Base-by-base conservation (phyloP, 2,888 invertebrate genomes). In the Meganola albula region DNA sequence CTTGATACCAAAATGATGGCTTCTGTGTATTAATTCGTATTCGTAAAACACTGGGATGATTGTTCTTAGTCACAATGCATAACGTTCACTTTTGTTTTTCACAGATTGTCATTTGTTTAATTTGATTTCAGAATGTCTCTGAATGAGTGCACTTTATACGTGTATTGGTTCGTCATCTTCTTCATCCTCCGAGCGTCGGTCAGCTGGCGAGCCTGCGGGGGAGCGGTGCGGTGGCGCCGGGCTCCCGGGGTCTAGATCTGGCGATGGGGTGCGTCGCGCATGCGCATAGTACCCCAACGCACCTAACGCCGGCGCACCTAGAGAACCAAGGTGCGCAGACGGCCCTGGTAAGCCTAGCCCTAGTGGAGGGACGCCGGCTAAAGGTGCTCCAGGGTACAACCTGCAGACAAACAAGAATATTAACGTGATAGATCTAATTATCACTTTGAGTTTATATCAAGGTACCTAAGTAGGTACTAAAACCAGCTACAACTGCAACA, bases 241-340 rank as follows among this genome's bases (percentile, higher is more conserved):
- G 48, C 89, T 89, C 29, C 90, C 89, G 1, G 90, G 89, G 73
- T 90, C 89, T 13, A 69, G 87, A 74, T 89, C 90, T 10, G 78
- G 88, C 22, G 76, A 87, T 37, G 76, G 87, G 10, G 86, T 58
- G 59, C 88, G 77, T 20, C 82, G 73, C 47, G 83, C 64, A 71
- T 88, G 67, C 65, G 87, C 71, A 66, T 87, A 76, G 78, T 88
- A 72, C 57, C 83, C 73, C 50, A 87, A 62, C 47, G 88, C 75
- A 26, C 87, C 73, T 11, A 92, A 89, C 59, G 88, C 92, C 45
- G 93, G 92, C 35, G 90, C 92, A 7, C 92, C 90, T 9, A 92
- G 74, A 6, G 89, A 87, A 12, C 90, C 89, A 9, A 91, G 74
- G 54, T 91, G 91, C 16, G 91, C 90, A 33, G 90, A 91, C 2